Evolutionary conservation across 1,140 invertebrate species (phyloP).

Genomic region (Drosophila repletoides): DNA sequence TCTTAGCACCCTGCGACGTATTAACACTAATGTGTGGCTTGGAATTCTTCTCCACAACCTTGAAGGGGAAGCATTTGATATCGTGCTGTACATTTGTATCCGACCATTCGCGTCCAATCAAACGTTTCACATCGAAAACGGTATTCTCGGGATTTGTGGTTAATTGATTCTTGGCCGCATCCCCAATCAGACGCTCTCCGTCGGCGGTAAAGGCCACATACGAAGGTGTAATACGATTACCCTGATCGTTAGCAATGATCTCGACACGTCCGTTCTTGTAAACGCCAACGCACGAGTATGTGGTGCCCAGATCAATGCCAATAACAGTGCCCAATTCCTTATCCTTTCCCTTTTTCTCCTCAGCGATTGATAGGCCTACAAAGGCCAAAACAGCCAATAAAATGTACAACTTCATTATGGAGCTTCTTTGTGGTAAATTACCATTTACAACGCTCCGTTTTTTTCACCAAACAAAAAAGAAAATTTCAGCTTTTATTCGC

Average conservation of each 20-base stretch:
- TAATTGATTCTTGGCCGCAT: conserved; percentile 98
- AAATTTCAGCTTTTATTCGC: conserved; percentile 58
- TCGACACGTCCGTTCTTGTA: conserved; percentile 99
- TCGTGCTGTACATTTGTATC: conserved; percentile 96
- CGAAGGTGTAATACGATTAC: conserved; percentile 98
- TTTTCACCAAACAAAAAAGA: conserved; percentile 40
- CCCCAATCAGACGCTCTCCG: conserved; percentile 97
- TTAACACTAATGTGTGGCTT: conserved; percentile 92
- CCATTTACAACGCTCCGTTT: conserved; percentile 22
- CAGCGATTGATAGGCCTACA: conserved; percentile 83
- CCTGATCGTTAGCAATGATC: conserved; percentile 99
- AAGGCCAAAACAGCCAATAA: conserved; percentile 84
- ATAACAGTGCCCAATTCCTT: conserved; percentile 97
- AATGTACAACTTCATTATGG: conserved; percentile 77
- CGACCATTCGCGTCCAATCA: conserved; percentile 97
- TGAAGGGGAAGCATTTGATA: conserved; percentile 96
- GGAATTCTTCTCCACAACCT: conserved; percentile 91
- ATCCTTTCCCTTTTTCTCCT: conserved; percentile 89
- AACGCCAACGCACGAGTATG: conserved; percentile 99
- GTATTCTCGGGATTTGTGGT: conserved; percentile 99
- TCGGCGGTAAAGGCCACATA: conserved; percentile 98
- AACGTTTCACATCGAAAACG: conserved; percentile 97
- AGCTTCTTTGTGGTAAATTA: conserved; percentile 36
- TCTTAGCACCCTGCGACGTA: conserved; percentile 91
- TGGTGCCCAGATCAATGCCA: conserved; percentile 99